phyloP scores from a whole-genome alignment of 2,113 vertebrate species.

The Boulengeromyrus knoepffleri region DNA sequence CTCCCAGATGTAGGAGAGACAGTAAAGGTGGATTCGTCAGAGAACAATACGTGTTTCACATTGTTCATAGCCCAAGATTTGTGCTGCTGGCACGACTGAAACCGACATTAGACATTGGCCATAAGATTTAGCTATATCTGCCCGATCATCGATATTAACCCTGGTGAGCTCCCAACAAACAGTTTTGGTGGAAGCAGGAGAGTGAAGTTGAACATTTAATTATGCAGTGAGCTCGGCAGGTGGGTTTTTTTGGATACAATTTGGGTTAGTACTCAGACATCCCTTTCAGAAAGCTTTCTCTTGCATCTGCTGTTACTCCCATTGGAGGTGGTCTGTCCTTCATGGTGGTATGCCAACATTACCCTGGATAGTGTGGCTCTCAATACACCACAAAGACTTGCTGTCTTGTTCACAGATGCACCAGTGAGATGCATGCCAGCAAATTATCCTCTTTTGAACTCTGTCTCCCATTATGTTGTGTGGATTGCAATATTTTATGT shows the following conservation, averaged over 20 bases:
- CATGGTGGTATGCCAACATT: not conserved
- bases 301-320: not conserved
- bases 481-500: not conserved
- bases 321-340: not conserved
- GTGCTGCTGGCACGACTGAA: not conserved
- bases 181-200: not conserved
- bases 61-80: not conserved
- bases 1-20: too few relatives aligned
- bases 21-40: too few relatives aligned
- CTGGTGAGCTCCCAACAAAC: not conserved
- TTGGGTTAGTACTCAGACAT: not conserved
- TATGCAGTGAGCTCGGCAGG: not conserved
- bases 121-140: not conserved
- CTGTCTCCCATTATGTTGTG: not conserved
- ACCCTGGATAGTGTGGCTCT: not conserved
- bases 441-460: not conserved
- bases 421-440: not conserved
- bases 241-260: not conserved
- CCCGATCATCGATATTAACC: not conserved
- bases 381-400: not conserved
- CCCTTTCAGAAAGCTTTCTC: not conserved
- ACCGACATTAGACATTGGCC: not conserved
- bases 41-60: not conserved
- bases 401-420: not conserved
- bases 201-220: not conserved